phyloP scores from a whole-genome alignment of 2,797 vertebrate genomes.

The Linurgus olivaceus region DNA sequence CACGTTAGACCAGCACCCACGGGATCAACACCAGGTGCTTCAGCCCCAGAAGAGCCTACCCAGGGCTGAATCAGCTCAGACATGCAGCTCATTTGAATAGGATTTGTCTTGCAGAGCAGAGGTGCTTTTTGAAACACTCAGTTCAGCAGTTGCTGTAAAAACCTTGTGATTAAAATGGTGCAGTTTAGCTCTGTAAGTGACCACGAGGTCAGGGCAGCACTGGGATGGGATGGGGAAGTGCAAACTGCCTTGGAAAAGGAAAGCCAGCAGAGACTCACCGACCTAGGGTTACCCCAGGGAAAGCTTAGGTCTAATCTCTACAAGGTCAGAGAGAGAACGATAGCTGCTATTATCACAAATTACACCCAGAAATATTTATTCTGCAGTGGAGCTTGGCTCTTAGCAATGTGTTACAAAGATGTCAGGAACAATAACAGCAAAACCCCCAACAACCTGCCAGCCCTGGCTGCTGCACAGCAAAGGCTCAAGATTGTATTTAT shows the following conservation, averaged over 20 bases:
- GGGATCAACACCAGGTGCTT: background rate
- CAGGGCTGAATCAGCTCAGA: conserved; percentile 39
- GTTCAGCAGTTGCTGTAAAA: background rate
- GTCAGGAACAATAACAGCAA: conserved; percentile 28
- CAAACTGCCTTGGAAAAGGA: background rate
- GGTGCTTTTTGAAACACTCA: background rate
- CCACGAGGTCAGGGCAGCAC: background rate
- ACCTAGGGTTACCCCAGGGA: background rate
- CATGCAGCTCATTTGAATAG: conserved; percentile 17
- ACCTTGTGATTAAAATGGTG: background rate
- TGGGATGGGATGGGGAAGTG: background rate
- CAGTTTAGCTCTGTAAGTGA: background rate
- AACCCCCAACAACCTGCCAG: background rate
- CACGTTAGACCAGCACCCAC: background rate
- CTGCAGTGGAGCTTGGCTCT: background rate
- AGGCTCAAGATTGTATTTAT: background rate
- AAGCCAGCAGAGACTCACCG: background rate
- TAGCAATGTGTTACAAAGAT: background rate
- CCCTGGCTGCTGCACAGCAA: background rate
- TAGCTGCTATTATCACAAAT: conserved; percentile 35
- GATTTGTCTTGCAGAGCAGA: conserved; percentile 31
- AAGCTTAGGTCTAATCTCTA: background rate
- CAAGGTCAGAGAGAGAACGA: background rate
- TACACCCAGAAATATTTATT: background rate
- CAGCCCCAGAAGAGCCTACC: background rate